A percentile compares a stretch with the other conserved stretches of the same genome.
These are phyloP conservation scores for Mizuhopecten yessoensis DNA, from an alignment of 1,140 invertebrate species.

Conservation along the genomic window DNA sequence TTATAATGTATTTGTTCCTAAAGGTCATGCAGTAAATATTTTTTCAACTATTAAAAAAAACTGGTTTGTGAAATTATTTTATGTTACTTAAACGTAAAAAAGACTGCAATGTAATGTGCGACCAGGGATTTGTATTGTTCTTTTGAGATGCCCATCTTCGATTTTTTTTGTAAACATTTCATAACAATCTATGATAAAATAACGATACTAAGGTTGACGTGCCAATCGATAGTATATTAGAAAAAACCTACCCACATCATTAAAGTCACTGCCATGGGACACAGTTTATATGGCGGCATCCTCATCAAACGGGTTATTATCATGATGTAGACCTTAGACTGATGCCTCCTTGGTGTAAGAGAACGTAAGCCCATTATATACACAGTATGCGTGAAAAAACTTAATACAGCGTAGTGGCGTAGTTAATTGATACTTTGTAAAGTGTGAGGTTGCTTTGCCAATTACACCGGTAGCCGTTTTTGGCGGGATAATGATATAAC, in stretches of 20 bases:
- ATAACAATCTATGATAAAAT: background rate
- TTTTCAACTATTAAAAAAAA: too few species aligned
- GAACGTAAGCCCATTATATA: background rate
- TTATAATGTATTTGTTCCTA: too few species aligned
- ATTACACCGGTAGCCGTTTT: background rate
- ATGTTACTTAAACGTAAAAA: too few species aligned
- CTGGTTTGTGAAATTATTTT: too few species aligned
- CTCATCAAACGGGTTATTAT: background rate
- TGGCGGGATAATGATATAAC: background rate
- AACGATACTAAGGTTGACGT: background rate
- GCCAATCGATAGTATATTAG: background rate
- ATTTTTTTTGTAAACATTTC: too few species aligned
- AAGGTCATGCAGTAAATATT: too few species aligned
- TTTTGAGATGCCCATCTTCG: too few species aligned
- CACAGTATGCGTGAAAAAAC: slow-evolving; percentile 22
- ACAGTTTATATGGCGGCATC: background rate
- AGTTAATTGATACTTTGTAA: background rate
- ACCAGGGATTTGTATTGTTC: too few species aligned
- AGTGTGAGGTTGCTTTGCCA: slow-evolving; percentile 5
- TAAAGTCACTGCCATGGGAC: background rate
- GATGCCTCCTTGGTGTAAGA: background rate
- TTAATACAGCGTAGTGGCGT: background rate
- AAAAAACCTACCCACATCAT: background rate
- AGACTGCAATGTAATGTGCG: too few species aligned
- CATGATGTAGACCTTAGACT: background rate